Conservation (phyloP, 2,797 vertebrate species). For the Atherinosoma microstoma region DNA sequence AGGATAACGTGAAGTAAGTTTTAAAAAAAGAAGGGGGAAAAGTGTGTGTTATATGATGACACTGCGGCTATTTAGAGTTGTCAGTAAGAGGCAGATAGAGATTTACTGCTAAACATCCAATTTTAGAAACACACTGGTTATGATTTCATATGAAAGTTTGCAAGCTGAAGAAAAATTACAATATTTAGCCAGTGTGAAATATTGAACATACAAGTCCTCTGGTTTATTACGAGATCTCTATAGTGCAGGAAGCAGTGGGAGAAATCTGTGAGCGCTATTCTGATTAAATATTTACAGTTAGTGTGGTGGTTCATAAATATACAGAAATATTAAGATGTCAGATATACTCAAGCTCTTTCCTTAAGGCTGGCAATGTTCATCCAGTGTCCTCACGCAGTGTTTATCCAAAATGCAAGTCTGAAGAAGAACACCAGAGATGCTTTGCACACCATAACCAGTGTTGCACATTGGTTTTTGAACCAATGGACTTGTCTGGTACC, state of each 20-base stretch:
- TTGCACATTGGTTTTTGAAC: constrained; percentile 28
- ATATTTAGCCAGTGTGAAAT: constrained; percentile 34
- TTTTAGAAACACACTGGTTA: constrained; percentile 34
- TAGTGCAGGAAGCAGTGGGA: constrained; percentile 25
- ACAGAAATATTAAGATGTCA: constrained; percentile 33
- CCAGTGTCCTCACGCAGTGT: constrained; percentile 2
- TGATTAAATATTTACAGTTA: constrained; percentile 46
- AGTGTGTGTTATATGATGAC: background rate
- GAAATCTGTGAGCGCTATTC: constrained; percentile 13
- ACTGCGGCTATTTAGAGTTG: background rate
- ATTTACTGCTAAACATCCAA: constrained; percentile 25
- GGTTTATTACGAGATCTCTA: constrained; percentile 56
- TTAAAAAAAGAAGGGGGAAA: too few species aligned
- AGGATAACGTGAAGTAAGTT: too few species aligned
- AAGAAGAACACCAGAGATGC: constrained; percentile 9
- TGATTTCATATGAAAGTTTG: constrained; percentile 36
- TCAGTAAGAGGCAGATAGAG: constrained; percentile 12
- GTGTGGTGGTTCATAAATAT: constrained; percentile 22
- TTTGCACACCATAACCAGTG: constrained; percentile 49
- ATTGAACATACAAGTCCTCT: constrained; percentile 25
- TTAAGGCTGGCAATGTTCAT: constrained; percentile 6
- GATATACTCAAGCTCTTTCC: background rate
- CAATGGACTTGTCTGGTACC: constrained; percentile 34
- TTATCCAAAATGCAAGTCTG: constrained; percentile 1
- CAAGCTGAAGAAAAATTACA: background rate